A percentile compares a stretch with the other conserved stretches of the same genome.
Conservation (phyloP, 2,797 vertebrate species). For the Saguinus oedipus region DNA sequence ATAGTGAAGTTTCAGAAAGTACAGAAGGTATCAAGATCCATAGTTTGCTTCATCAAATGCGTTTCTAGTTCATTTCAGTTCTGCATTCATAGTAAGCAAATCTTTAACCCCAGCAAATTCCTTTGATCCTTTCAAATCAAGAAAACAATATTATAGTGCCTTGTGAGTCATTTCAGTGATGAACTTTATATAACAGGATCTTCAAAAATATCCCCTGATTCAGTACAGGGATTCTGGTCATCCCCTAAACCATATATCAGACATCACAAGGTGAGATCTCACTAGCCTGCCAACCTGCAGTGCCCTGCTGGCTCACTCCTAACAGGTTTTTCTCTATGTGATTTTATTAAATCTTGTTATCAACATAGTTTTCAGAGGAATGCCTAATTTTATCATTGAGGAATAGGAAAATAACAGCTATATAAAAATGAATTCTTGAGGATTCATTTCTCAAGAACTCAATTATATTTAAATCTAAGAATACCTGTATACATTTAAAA, state of each 20-base stretch:
- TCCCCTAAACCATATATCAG: slow-evolving; percentile 98
- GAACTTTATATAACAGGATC: slow-evolving; percentile 96
- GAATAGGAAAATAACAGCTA: neutral
- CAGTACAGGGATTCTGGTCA: slow-evolving; percentile 96
- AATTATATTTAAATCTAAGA: neutral
- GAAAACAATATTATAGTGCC: slow-evolving; percentile 62
- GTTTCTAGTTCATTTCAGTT: neutral
- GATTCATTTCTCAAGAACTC: neutral
- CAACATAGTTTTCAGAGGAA: slow-evolving; percentile 3
- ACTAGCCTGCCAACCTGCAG: rapidly evolving
- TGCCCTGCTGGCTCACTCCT: rapidly evolving
- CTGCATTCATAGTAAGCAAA: neutral
- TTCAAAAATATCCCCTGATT: slow-evolving; percentile 94
- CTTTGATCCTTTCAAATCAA: neutral
- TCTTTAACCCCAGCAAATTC: neutral
- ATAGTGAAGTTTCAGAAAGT: neutral
- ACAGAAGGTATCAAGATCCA: neutral
- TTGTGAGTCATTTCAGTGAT: slow-evolving; percentile 90
- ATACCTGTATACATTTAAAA: neutral
- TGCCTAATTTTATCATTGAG: neutral
- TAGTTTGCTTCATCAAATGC: neutral
- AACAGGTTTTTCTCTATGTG: neutral
- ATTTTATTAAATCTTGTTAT: slow-evolving; percentile 9
- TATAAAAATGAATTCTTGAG: neutral
- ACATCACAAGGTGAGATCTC: slow-evolving; percentile 83